Evolutionary conservation across 53 echinoderm and acorn worm genomes (phyloP).

Genomic region (Temnopleurus reevesii): DNA sequence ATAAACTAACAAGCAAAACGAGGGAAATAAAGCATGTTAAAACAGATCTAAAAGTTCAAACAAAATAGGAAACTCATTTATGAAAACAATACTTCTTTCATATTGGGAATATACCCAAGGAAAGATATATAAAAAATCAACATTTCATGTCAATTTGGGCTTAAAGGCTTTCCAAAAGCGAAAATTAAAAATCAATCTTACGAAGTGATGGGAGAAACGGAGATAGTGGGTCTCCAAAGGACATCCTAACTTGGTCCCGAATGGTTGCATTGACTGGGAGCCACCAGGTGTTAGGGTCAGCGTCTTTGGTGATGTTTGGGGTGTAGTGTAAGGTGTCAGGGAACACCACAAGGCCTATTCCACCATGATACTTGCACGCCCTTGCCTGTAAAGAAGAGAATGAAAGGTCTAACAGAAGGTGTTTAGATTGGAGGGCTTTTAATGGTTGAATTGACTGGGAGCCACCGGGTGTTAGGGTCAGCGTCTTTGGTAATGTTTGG

Average conservation of each 20-base stretch:
- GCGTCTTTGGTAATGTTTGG: neutral
- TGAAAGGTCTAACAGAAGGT: too few relatives aligned
- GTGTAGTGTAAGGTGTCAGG: conserved; percentile 76
- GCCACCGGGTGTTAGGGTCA: conserved; percentile 25
- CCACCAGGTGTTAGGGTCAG: conserved; percentile 71
- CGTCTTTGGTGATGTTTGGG: conserved; percentile 37
- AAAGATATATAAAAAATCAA: too few relatives aligned
- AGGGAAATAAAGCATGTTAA: too few relatives aligned
- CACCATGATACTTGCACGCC: conserved; percentile 65
- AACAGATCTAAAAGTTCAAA: too few relatives aligned
- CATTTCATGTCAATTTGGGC: too few relatives aligned
- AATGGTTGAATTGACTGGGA: conserved; percentile 60
- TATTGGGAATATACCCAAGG: too few relatives aligned
- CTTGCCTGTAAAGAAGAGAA: conserved; percentile 51
- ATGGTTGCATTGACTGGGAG: conserved; percentile 61
- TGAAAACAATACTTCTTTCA: too few relatives aligned
- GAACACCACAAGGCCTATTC: conserved; percentile 74
- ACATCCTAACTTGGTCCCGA: conserved; percentile 45
- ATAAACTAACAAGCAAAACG: too few relatives aligned
- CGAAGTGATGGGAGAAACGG: conserved; percentile 66
- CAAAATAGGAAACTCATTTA: too few relatives aligned
- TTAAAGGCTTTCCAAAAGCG: too few relatives aligned
- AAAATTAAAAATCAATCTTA: conserved; percentile 22
- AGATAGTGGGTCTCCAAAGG: conserved; percentile 66
- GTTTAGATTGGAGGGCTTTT: too few relatives aligned